Conservation (phyloP, 2,888 invertebrate species). For the Drosophila yooni region DNA sequence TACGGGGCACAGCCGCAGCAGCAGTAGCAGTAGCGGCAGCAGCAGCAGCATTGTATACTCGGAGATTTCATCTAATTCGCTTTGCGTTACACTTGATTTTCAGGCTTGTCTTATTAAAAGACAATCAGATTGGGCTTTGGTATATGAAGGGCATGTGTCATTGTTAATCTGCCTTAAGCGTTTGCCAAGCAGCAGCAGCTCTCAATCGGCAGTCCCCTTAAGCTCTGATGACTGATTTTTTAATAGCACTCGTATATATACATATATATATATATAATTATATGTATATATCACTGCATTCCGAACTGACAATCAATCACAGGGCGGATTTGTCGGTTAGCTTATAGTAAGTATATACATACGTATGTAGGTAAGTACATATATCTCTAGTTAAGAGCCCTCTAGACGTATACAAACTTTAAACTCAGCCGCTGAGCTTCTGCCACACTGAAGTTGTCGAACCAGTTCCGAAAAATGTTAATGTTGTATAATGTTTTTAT, state of each 20-base stretch:
- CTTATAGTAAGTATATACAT: conserved; percentile 8
- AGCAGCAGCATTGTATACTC: conserved; percentile 36
- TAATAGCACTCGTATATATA: conserved; percentile 14
- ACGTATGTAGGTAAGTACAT: conserved; percentile 2
- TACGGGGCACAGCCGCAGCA: conserved; percentile 22
- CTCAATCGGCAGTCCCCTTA: conserved; percentile 39
- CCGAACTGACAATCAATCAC: conserved; percentile 30
- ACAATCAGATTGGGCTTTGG: conserved; percentile 52
- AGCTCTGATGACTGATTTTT: conserved; percentile 46
- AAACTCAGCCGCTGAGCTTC: not conserved
- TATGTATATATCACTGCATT: conserved; percentile 4
- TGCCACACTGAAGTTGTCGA: not conserved
- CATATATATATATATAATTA: not conserved
- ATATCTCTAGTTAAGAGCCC: not conserved
- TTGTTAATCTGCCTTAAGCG: conserved; percentile 45
- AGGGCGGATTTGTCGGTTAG: conserved; percentile 6
- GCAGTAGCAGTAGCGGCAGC: not conserved
- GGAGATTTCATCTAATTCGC: conserved; percentile 62
- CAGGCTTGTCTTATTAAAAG: conserved; percentile 60
- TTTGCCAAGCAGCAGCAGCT: conserved; percentile 16
- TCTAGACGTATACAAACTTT: no score
- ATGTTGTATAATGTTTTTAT: not conserved
- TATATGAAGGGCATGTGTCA: conserved; percentile 49
- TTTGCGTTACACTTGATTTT: conserved; percentile 63
- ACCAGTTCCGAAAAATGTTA: not conserved